Evolutionary conservation across 2,888 invertebrate genomes (phyloP).

Genomic region (Dichetophora obliterata): DNA sequence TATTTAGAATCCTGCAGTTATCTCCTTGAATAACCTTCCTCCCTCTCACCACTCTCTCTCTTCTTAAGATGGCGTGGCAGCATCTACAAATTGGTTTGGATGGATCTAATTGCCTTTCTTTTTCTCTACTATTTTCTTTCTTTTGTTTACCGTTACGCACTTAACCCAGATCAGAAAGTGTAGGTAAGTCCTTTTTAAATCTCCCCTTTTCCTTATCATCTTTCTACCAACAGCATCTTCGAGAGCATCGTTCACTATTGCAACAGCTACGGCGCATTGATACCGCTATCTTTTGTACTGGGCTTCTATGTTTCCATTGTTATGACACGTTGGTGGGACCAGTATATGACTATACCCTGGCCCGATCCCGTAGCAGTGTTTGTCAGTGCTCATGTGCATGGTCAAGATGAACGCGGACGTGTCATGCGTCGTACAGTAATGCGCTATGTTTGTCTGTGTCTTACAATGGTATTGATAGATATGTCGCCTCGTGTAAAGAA

Average conservation of each 20-base stretch:
- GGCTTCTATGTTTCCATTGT: conserved; percentile 94
- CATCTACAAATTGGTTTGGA: conserved; percentile 93
- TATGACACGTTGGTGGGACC: conserved; percentile 92
- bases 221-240: conserved; percentile 75
- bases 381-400: conserved; percentile 84
- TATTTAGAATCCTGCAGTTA: neutral
- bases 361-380: conserved; percentile 87
- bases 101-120: conserved; percentile 84
- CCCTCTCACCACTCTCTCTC: neutral
- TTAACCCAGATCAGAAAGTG: conserved; percentile 48
- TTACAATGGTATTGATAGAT: conserved; percentile 87
- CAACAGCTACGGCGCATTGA: conserved; percentile 83
- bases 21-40: neutral
- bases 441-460: conserved; percentile 85
- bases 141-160: conserved; percentile 48
- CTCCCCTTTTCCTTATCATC: neutral
- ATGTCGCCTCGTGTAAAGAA: conserved; percentile 90
- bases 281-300: conserved; percentile 91
- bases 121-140: conserved; percentile 75
- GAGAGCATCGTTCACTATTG: conserved; percentile 86
- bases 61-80: conserved; percentile 89
- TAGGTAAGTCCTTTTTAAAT: conserved; percentile 37
- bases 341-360: conserved; percentile 85
- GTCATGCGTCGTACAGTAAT: conserved; percentile 85
- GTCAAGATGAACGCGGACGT: conserved; percentile 85